Evolutionary conservation across 2,888 invertebrate genomes (phyloP), one percentile per base, ranked within the genome.

Genomic region (Amphipyra tragopoginis): DNA sequence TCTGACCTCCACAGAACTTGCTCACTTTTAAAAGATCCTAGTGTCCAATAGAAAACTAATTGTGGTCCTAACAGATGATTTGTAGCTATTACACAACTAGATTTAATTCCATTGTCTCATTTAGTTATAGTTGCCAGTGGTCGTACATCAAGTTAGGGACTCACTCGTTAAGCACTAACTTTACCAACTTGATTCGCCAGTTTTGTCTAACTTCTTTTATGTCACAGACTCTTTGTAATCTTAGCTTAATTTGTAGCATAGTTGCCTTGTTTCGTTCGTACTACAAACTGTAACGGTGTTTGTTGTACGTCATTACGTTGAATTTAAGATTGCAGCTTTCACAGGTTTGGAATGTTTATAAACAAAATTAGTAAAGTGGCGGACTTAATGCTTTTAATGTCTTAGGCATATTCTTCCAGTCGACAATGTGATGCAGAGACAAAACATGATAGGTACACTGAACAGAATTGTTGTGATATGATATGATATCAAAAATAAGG

Each of bases 141-240:
- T 47, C 51, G 48, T 38, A 64, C 62, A 83, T 79, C 66, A 75
- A 84, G 80, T 86, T 85, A 73, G 65, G 34, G 70, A 79, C 78
- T 80, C 62, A 73, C 82, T 81, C 67, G 83, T 83, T 84, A 83
- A 67, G 53, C 54, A 65, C 69, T 57, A 79, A 83, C 79, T 81
- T 72, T 51, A 58, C 56, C 75, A 81, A 82, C 75, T 84, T 76
- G 62, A 77, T 82, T 83, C 77, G 66, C 60, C 72, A 79, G 78
- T 83, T 82, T 80, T 59, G 61, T 71, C 59, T 67, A 77, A 81
- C 76, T 74, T 69, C 47, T 72, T 59, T 74, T 63, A 34, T 61
- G 57, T 43, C 14, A 11, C 51, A 13, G 42, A 40, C 14, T 50
- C 39, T 51, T 56, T 45, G 44, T 45, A 29, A 53, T 71, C 11